Percentiles rank a stretch among this genome's conserved stretches.
Evolutionary conservation across 35 echinoderm and acorn worm genomes (phyloP).

Genomic region (Nesometra sesokonis): DNA sequence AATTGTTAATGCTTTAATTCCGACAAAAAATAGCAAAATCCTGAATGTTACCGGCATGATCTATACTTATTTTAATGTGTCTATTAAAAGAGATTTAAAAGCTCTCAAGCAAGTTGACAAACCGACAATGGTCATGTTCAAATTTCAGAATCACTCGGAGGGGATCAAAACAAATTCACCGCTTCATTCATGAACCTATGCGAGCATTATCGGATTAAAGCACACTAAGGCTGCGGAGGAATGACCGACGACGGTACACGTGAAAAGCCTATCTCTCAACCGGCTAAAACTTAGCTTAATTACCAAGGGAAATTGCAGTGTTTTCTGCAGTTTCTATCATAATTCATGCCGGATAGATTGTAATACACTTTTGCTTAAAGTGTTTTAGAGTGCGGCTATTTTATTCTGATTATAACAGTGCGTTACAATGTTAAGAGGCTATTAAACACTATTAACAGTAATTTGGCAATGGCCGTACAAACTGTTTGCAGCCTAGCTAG

Average conservation of each 20-base stretch:
- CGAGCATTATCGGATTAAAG: neutral
- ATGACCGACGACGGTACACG: neutral
- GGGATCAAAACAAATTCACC: neutral
- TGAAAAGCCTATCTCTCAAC: neutral
- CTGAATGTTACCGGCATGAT: too few species aligned
- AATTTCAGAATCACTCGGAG: neutral
- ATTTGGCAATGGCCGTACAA: neutral
- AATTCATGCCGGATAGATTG: neutral
- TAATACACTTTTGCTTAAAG: neutral
- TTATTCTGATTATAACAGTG: neutral
- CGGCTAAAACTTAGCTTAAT: neutral
- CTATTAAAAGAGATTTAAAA: neutral
- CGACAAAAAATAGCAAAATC: too few species aligned
- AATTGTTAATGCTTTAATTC: too few species aligned
- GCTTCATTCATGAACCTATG: neutral
- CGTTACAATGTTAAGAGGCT: neutral
- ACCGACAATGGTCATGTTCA: neutral
- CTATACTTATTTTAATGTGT: neutral
- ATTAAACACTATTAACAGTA: neutral
- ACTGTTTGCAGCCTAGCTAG: neutral
- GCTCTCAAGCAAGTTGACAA: neutral
- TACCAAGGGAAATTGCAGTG: neutral
- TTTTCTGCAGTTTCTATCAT: neutral
- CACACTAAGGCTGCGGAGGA: neutral
- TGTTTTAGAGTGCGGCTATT: neutral